Evolutionary conservation across 2,888 invertebrate species (phyloP), one percentile per base, ranked within the genome.

Genomic region (Apamea sordens): DNA sequence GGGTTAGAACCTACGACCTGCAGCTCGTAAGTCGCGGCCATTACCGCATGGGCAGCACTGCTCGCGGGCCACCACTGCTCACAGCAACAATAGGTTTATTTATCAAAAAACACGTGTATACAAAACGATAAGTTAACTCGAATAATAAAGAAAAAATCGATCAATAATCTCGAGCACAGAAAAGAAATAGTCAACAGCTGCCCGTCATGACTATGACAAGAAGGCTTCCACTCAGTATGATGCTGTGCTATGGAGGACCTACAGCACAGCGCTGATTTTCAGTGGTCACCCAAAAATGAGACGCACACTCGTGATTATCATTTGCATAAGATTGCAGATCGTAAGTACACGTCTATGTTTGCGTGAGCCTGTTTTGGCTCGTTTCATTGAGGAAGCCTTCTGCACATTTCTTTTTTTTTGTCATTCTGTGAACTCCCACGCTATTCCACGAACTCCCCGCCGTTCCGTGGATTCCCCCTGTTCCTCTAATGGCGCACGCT

Each of bases 401-500:
- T 59, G n/a, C 41, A n/a, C 0, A 1, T 15, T 18, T 44, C n/a
- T 18, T 28, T 41, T 59, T 64, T 21, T 53, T 21, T 28, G 53
- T 65, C 0, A 68, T 87, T 69, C 24, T n/a, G 63, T 13, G 41
- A 87, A 84, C 80, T 74, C 69, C 64, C 75, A 32, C 87, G 85
- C 85, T 86, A 89, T 90, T 89, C 81, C 84, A 82, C 70, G 85
- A 86, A 82, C 79, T 41, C 79, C 67, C 28, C 67, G 69, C 41
- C 68, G 64, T 91, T 86, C 72, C 69, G 65, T 32, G 61, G 41
- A 73, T 36, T 36, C 64, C 85, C 82, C 76, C 65, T 88, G 84
- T 84, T 90, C 86, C 90, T 89, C 91, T 93, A 92, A 94, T 93
- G 93, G 93, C 90, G 88, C 89, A 85, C 92, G 89, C 84, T 92